These are phyloP conservation scores for Tragelaphus scriptus DNA, from an alignment of 2,113 vertebrate genomes.

Conservation along the genomic window DNA sequence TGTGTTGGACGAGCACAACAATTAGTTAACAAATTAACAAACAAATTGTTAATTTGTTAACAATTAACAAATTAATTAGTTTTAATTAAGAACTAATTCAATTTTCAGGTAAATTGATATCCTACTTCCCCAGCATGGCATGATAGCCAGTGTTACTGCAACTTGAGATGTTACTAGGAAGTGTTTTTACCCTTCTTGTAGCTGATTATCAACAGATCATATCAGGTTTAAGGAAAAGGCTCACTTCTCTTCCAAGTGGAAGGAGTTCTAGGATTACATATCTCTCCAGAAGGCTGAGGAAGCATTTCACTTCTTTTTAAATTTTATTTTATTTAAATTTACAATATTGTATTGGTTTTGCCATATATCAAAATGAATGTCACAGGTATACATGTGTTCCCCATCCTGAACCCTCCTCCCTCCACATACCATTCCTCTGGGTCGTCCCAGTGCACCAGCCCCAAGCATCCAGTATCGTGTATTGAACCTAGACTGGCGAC, in stretches of 20 bases:
- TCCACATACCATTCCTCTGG: too few relatives aligned
- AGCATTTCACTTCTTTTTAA: background rate
- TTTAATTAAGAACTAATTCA: conserved; percentile 43
- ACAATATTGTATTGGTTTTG: too few relatives aligned
- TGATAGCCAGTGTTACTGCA: background rate
- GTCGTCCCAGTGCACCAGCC: too few relatives aligned
- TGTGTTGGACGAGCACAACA: background rate
- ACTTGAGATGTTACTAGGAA: conserved; percentile 9
- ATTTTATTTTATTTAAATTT: too few relatives aligned
- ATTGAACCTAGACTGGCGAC: too few relatives aligned
- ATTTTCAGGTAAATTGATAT: conserved; percentile 31
- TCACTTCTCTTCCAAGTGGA: conserved; percentile 2
- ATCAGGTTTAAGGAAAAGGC: background rate
- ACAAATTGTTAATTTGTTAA: background rate
- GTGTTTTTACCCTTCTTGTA: background rate
- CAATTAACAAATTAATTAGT: background rate
- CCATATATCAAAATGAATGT: too few relatives aligned
- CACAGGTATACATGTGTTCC: too few relatives aligned
- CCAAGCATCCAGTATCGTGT: too few relatives aligned
- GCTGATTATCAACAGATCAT: conserved; percentile 1
- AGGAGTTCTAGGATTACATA: background rate
- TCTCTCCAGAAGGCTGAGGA: background rate
- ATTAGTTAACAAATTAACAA: background rate
- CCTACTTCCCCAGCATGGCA: background rate
- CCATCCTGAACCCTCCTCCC: too few relatives aligned